phyloP scores from a whole-genome alignment of 2,113 vertebrate genomes.

The Salvelinus namaycush region DNA sequence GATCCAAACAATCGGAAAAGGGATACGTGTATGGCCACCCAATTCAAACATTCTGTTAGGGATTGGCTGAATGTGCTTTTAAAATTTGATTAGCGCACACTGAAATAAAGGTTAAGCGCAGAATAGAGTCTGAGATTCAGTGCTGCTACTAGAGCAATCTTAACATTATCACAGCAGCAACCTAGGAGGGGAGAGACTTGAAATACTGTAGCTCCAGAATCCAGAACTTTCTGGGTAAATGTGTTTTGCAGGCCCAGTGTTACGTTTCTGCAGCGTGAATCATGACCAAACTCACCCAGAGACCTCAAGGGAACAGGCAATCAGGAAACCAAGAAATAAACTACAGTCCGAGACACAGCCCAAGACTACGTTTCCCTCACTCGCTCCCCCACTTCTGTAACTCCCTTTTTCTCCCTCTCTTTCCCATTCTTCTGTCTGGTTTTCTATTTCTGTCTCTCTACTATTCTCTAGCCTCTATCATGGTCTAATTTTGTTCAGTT shows the following conservation, averaged over 20 bases:
- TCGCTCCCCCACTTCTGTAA: background rate
- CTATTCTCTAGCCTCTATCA: background rate
- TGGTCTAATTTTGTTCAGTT: background rate
- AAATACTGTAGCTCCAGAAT: background rate
- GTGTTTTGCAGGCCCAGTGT: background rate
- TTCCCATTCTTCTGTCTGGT: background rate
- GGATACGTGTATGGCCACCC: too few relatives aligned
- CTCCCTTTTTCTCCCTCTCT: background rate
- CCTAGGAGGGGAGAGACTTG: background rate
- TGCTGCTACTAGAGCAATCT: too few relatives aligned
- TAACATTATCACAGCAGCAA: too few relatives aligned
- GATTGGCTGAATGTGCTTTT: too few relatives aligned
- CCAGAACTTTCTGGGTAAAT: background rate
- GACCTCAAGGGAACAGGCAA: constrained; percentile 12
- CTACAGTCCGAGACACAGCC: background rate
- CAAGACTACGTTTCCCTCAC: background rate
- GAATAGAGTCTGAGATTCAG: too few relatives aligned
- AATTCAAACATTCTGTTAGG: too few relatives aligned
- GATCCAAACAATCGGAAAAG: too few relatives aligned
- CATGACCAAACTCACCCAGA: constrained; percentile 10
- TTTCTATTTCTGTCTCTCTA: background rate
- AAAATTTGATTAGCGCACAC: too few relatives aligned
- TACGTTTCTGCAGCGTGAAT: constrained; percentile 3
- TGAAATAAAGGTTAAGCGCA: too few relatives aligned
- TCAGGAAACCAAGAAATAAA: constrained; percentile 11